These are phyloP conservation scores for Luidia sarsii DNA, from an alignment of 53 echinoderm and acorn worm species.

Conservation along the genomic window DNA sequence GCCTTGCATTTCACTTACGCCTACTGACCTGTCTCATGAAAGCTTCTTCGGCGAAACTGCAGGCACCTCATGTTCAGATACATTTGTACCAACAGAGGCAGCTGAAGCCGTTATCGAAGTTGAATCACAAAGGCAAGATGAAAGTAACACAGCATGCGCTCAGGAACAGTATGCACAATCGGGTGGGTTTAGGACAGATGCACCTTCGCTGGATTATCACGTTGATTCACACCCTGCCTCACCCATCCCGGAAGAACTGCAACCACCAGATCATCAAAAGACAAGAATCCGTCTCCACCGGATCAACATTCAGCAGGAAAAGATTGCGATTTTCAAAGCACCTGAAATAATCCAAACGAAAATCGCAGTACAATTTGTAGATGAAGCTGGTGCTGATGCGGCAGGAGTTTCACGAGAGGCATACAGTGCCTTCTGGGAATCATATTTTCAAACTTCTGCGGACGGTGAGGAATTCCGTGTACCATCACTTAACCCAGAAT, in stretches of 20 bases:
- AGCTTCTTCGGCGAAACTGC: not conserved
- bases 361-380: constrained; percentile 46
- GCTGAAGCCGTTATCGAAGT: not conserved
- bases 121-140: no score
- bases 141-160: no score
- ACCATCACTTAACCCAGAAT: constrained; percentile 30
- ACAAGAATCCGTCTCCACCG: no score
- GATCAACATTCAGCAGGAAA: not conserved
- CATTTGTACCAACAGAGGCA: not conserved
- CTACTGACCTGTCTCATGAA: not conserved
- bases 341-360: constrained; percentile 20
- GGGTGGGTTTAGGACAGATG: no score
- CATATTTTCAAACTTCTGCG: constrained; percentile 40
- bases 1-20: not conserved
- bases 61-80: not conserved
- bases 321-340: constrained; percentile 27
- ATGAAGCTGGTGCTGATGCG: constrained; percentile 41
- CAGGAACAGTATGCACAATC: no score
- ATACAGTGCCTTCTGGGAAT: constrained; percentile 50
- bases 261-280: no score
- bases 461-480: constrained; percentile 46
- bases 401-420: constrained; percentile 46
- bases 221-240: no score
- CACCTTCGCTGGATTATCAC: no score
- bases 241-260: no score